Percentiles rank a stretch among this genome's conserved stretches.
Evolutionary conservation across 2,888 invertebrate species (phyloP).

Genomic region (Drosophila borborema): DNA sequence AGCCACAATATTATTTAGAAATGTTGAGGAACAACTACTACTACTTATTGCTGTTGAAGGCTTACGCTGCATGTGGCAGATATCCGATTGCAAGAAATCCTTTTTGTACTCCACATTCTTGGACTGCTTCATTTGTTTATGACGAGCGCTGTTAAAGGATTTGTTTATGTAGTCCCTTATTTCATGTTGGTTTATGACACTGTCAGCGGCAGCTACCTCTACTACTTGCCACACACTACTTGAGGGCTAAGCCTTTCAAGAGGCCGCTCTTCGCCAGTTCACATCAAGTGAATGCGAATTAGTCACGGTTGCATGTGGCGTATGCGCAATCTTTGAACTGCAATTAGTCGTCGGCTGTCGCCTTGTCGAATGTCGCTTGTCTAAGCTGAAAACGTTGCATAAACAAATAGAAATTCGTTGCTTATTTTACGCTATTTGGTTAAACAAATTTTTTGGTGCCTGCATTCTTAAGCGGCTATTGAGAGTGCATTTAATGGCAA

Average conservation of each 20-base stretch:
- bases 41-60: slow-evolving; percentile 18
- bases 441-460: slow-evolving; percentile 65
- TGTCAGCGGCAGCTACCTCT: slow-evolving; percentile 38
- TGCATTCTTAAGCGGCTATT: slow-evolving; percentile 75
- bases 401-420: slow-evolving; percentile 36
- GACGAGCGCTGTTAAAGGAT: slow-evolving; percentile 40
- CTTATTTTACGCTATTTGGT: slow-evolving; percentile 56
- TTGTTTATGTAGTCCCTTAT: slow-evolving; percentile 68
- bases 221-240: slow-evolving; percentile 29
- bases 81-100: slow-evolving; percentile 1
- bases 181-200: slow-evolving; percentile 28
- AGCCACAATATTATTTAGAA: too few species aligned
- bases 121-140: slow-evolving; percentile 63
- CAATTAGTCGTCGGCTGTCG: slow-evolving; percentile 54
- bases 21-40: background rate
- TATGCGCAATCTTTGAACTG: slow-evolving; percentile 71
- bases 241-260: slow-evolving; percentile 60
- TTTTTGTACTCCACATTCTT: slow-evolving; percentile 7
- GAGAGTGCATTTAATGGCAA: slow-evolving; percentile 77
- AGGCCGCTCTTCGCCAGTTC: slow-evolving; percentile 36
- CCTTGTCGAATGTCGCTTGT: slow-evolving; percentile 13
- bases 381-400: slow-evolving; percentile 27
- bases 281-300: slow-evolving; percentile 51
- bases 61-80: slow-evolving; percentile 64
- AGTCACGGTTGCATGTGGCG: slow-evolving; percentile 57